A percentile compares a stretch with the other conserved stretches of the same genome.
Evolutionary conservation across 2,888 invertebrate genomes (phyloP).

Genomic region (Dichetophora obliterata): DNA sequence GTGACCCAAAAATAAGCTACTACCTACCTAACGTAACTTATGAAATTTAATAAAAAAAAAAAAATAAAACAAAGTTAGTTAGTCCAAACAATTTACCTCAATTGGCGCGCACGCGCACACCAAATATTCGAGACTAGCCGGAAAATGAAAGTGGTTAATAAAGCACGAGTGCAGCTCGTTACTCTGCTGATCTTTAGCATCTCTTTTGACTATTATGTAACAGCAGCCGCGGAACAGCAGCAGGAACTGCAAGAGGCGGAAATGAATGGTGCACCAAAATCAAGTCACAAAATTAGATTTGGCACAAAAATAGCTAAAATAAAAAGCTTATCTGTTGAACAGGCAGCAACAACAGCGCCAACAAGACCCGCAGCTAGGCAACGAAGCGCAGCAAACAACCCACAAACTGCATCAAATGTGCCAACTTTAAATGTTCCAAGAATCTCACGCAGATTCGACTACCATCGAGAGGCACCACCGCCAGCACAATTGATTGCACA

Average conservation of each 20-base stretch:
- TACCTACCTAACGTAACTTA: not conserved
- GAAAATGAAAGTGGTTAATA: constrained; percentile 51
- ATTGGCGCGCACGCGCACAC: constrained; percentile 11
- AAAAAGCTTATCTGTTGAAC: not conserved
- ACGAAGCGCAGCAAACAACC: not conserved
- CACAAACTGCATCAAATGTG: constrained; percentile 9
- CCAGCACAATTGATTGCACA: constrained; percentile 43
- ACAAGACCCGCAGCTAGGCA: not conserved
- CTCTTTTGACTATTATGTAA: constrained; percentile 44
- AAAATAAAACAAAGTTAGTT: too few species aligned
- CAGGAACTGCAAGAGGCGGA: constrained; percentile 46
- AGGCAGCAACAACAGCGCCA: not conserved
- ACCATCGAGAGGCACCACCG: not conserved
- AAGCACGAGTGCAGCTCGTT: constrained; percentile 48
- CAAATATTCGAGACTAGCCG: constrained; percentile 32
- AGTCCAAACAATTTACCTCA: not conserved
- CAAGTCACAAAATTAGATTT: not conserved
- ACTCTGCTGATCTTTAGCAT: constrained; percentile 38
- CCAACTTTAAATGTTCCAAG: not conserved
- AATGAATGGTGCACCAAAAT: constrained; percentile 37
- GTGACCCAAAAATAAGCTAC: constrained; percentile 15
- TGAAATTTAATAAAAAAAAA: not conserved
- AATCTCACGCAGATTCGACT: constrained; percentile 39
- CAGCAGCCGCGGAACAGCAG: constrained; percentile 40
- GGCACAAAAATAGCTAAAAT: constrained; percentile 16